Percentiles rank a stretch among this genome's conserved stretches.
phyloP scores from a whole-genome alignment of 2,113 vertebrate species.

The Arizona elegans region DNA sequence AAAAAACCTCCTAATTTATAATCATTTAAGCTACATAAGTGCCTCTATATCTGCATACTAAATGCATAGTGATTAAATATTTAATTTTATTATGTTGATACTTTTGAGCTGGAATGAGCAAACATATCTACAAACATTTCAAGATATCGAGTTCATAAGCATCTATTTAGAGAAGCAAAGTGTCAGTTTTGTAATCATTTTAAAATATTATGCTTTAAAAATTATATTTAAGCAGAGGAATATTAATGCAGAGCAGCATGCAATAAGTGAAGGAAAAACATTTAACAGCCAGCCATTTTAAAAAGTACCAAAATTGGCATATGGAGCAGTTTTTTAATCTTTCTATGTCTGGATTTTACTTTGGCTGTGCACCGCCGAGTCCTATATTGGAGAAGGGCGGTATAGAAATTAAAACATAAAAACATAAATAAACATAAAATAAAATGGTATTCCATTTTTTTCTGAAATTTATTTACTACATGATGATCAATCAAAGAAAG shows the following conservation, averaged over 20 bases:
- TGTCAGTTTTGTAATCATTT: not conserved
- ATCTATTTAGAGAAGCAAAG: not conserved
- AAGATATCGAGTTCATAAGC: not conserved
- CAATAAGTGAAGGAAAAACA: not conserved
- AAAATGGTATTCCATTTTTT: not conserved
- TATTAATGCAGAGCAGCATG: not conserved
- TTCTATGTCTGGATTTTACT: too few species aligned
- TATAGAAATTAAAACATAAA: too few species aligned
- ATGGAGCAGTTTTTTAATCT: too few species aligned
- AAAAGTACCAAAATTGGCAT: not conserved
- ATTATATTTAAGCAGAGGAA: not conserved
- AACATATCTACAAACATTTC: not conserved
- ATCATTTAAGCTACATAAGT: not conserved
- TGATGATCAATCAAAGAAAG: not conserved
- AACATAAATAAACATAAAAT: too few species aligned
- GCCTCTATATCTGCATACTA: not conserved
- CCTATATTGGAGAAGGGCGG: too few species aligned
- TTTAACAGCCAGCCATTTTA: not conserved
- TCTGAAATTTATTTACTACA: not conserved
- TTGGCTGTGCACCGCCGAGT: too few species aligned
- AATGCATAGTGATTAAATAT: not conserved
- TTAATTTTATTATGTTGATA: not conserved
- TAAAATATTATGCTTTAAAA: not conserved
- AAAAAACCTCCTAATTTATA: not conserved
- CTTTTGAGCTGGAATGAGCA: not conserved